A percentile compares a stretch with the other conserved stretches of the same genome.
Conservation (phyloP, 2,888 invertebrate genomes). For the Ennomos fuscantarius region DNA sequence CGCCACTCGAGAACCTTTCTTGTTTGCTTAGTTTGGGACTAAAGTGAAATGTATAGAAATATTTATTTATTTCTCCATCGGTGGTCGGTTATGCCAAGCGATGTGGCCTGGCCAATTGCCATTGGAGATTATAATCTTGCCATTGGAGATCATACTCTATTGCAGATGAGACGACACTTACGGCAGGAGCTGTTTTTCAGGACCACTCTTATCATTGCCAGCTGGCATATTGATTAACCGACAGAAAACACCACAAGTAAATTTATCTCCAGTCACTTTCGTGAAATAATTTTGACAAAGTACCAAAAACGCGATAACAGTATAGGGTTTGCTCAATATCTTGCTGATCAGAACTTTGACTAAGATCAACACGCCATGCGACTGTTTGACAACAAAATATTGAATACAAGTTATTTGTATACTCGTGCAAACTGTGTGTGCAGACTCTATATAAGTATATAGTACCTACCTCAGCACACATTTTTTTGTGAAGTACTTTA, state of each 20-base stretch:
- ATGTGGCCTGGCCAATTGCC: no score
- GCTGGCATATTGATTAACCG: background rate
- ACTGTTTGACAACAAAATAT: constrained; percentile 23
- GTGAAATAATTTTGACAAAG: background rate
- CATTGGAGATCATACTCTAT: no score
- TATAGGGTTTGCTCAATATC: background rate
- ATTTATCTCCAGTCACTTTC: background rate
- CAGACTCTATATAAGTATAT: no score
- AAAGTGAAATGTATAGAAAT: no score
- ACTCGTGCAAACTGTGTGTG: constrained; percentile 21
- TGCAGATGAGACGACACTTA: no score
- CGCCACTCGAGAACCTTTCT: no score
- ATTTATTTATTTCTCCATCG: no score
- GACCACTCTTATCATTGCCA: background rate
- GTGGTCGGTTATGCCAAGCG: no score
- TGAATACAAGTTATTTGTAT: constrained; percentile 12
- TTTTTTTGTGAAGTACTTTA: constrained; percentile 2
- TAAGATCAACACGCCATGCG: constrained; percentile 1
- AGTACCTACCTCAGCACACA: constrained; percentile 1
- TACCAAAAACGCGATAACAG: background rate
- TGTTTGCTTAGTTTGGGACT: no score
- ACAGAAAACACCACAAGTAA: background rate
- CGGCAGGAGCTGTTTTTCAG: no score
- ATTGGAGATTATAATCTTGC: no score
- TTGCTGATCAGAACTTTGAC: constrained; percentile 10